Conservation (phyloP, 2,113 vertebrate genomes). For the Menidia beryllina region DNA sequence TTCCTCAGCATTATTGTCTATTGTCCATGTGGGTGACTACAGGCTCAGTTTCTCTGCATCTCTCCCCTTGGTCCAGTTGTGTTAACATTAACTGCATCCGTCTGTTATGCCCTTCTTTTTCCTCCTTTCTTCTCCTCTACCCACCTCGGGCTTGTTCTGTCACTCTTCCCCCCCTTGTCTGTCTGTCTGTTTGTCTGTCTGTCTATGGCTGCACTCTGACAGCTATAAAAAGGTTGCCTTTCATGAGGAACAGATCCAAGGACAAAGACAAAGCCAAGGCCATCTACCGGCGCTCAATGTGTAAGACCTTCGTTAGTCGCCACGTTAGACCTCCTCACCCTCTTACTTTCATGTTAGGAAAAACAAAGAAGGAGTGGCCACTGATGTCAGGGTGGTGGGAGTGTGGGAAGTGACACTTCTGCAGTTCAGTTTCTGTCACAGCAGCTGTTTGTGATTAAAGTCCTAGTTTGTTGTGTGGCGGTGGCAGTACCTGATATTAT, state of each 20-base stretch:
- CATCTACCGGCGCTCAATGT: conserved; percentile 99
- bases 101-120: conserved; percentile 90
- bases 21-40: conserved; percentile 43
- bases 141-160: conserved; percentile 59
- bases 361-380: conserved; percentile 58
- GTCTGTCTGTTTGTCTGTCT: conserved; percentile 81
- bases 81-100: conserved; percentile 92
- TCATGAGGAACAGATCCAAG: conserved; percentile 99
- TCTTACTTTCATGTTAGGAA: conserved; percentile 39
- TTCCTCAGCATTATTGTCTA: conserved; percentile 14
- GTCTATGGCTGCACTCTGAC: conserved; percentile 92
- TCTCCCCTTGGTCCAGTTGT: conserved; percentile 71
- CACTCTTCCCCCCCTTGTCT: conserved; percentile 27
- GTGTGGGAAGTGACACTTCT: conserved; percentile 8
- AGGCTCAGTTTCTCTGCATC: conserved; percentile 35
- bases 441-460: background rate
- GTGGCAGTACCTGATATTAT: background rate
- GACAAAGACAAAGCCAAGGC: conserved; percentile 99
- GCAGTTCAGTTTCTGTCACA: conserved; percentile 9
- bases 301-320: conserved; percentile 94
- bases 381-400: conserved; percentile 44
- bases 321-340: conserved; percentile 74
- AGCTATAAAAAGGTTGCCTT: conserved; percentile 99
- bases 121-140: conserved; percentile 67
- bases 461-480: background rate